Percentiles rank a stretch among this genome's conserved stretches.
Conservation (phyloP, 2,888 invertebrate genomes). For the Pammene aurita region DNA sequence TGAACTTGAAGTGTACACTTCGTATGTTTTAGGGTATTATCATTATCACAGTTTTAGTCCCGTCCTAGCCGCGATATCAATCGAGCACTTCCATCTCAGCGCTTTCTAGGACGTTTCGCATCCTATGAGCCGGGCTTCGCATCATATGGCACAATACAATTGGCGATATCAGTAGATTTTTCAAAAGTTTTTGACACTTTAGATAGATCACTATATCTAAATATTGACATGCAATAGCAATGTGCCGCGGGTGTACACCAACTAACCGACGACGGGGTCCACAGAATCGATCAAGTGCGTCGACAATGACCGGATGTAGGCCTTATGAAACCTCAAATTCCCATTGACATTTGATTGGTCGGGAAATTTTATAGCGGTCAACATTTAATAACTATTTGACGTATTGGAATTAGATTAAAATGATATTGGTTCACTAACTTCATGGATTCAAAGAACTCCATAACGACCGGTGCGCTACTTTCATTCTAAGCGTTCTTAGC, state of each 20-base stretch:
- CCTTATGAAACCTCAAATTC: conserved; percentile 38
- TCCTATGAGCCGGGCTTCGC: too few species aligned
- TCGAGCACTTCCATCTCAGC: not conserved
- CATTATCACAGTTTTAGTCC: too few species aligned
- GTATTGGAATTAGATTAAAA: not conserved
- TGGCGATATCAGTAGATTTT: not conserved
- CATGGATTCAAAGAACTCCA: too few species aligned
- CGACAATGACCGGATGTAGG: conserved; percentile 35
- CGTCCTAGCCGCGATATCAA: not conserved
- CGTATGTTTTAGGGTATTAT: too few species aligned
- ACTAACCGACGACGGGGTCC: conserved; percentile 18
- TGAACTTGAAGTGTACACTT: not conserved
- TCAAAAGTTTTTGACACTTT: not conserved
- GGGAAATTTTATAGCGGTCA: not conserved
- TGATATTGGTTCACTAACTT: not conserved
- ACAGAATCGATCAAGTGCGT: conserved; percentile 17
- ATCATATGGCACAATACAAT: not conserved
- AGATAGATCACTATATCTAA: not conserved
- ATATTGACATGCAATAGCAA: conserved; percentile 4
- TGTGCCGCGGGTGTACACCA: conserved; percentile 3
- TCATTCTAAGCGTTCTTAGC: too few species aligned
- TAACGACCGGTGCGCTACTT: too few species aligned
- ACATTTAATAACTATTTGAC: not conserved
- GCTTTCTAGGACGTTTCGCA: too few species aligned
- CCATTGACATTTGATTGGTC: conserved; percentile 19